Evolutionary conservation across 1,140 invertebrate species (phyloP), one percentile per base, ranked within the genome.

Genomic region (Drosophila repleta): DNA sequence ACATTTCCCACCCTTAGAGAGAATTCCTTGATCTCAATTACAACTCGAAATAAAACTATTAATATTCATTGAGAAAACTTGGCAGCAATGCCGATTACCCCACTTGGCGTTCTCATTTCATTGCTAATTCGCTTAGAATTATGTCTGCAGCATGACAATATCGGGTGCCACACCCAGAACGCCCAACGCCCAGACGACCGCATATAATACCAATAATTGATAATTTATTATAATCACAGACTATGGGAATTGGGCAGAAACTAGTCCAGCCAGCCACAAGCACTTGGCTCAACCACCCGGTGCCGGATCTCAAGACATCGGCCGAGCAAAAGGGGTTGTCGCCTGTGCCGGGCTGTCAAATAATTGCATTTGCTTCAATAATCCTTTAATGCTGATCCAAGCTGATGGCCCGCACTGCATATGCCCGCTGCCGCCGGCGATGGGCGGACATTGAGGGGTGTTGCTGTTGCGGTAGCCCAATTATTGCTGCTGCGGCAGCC

Each of bases 361-460:
- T 90, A 90, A 90, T 90, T 90, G 89, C 89, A 90, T 90, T 90
- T 90, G 89, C 81, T 79, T 70, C 77, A 85, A 76, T 90, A 90
- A 90, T 90, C 89, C 89, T 90, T 90, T 90, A 90, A 90, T 89
- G 89, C 88, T 85, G 78, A 90, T 90, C 89, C 80, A 76, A 90
- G 75, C 79, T 85, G 88, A 90, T 82, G 88, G 79, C 43, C 45
- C 51, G 52, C 37, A 58, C 29, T 62, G 67, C 67, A 75, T 75
- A 68, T 83, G 73, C 45, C 80, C 57, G 77, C 77, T 65, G 32
- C 77, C 74, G 39, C 43, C 39, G 77, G 70, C 67, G 13, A 39
- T 18, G n/a, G 39, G 60, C 26, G 21, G 37, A 18, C 49, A 24
- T n/a, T 20, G 39, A 52, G 53, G 58, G 79, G 82, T 90, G 83